These are phyloP conservation scores for Rotaria macrura DNA, from an alignment of 2,888 invertebrate genomes.

Conservation along the genomic window DNA sequence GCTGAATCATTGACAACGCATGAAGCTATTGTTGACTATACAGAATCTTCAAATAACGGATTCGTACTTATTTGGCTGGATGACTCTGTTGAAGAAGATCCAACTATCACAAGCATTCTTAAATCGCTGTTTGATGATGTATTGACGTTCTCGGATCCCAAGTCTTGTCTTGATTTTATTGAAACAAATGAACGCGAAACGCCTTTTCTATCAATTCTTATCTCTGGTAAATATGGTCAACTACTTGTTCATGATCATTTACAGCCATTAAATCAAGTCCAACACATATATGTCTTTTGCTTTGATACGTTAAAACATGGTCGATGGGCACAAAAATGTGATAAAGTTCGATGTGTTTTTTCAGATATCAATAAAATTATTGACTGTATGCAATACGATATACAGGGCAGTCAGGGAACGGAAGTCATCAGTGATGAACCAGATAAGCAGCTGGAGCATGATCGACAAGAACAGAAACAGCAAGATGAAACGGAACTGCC, in stretches of 20 bases:
- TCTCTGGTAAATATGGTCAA: background rate
- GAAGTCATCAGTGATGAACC: too few species aligned
- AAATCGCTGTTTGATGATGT: background rate
- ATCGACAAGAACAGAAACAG: background rate
- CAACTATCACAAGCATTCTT: background rate
- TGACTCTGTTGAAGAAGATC: background rate
- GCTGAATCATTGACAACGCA: background rate
- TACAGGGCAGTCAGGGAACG: too few species aligned
- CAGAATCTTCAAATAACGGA: background rate
- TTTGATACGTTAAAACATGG: background rate
- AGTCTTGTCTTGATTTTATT: background rate
- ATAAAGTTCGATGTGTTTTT: conserved; percentile 14
- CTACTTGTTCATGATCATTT: background rate
- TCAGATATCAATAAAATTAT: background rate
- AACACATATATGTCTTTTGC: background rate
- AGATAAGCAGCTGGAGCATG: too few species aligned
- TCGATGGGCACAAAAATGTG: background rate
- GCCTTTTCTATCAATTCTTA: background rate
- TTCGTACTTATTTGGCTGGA: background rate
- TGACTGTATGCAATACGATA: background rate
- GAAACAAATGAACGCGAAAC: background rate
- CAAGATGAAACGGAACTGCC: background rate
- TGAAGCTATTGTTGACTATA: background rate
- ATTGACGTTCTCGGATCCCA: background rate
- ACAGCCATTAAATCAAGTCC: background rate